Percentiles rank a stretch among this genome's conserved stretches.
phyloP scores from a whole-genome alignment of 1,140 invertebrate species.

The Drosophila truncata region DNA sequence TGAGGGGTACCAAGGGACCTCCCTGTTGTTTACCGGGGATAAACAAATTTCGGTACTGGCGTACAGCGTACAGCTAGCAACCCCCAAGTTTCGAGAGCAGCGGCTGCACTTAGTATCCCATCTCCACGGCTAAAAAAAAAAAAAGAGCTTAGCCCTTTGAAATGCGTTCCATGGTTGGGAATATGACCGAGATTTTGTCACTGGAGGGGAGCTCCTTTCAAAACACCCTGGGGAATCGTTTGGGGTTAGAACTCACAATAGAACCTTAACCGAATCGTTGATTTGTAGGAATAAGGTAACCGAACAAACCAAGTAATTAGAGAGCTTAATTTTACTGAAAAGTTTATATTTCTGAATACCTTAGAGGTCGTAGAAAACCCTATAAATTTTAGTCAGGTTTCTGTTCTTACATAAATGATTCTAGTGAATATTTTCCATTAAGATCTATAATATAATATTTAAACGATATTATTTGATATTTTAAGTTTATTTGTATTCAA shows the following conservation, averaged over 20 bases:
- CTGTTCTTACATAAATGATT: background rate
- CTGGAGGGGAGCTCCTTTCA: constrained; percentile 26
- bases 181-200: constrained; percentile 58
- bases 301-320: constrained; percentile 39
- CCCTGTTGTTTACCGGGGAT: constrained; percentile 60
- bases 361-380: background rate
- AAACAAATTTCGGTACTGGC: constrained; percentile 70
- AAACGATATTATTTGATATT: no score
- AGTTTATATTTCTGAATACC: background rate
- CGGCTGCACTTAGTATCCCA: constrained; percentile 60
- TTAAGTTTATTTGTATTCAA: no score
- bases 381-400: no score
- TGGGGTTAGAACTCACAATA: constrained; percentile 24
- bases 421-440: background rate
- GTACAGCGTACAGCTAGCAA: constrained; percentile 34
- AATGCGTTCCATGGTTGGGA: constrained; percentile 35
- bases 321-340: background rate
- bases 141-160: constrained; percentile 35
- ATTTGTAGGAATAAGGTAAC: constrained; percentile 47
- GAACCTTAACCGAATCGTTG: constrained; percentile 26
- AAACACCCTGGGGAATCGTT: constrained; percentile 45
- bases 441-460: no score
- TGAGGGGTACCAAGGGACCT: constrained; percentile 11
- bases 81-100: constrained; percentile 40
- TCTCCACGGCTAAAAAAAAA: constrained; percentile 3